Evolutionary conservation across 1,140 invertebrate species (phyloP), one percentile per base, ranked within the genome.

Genomic region (Euschistus heros): DNA sequence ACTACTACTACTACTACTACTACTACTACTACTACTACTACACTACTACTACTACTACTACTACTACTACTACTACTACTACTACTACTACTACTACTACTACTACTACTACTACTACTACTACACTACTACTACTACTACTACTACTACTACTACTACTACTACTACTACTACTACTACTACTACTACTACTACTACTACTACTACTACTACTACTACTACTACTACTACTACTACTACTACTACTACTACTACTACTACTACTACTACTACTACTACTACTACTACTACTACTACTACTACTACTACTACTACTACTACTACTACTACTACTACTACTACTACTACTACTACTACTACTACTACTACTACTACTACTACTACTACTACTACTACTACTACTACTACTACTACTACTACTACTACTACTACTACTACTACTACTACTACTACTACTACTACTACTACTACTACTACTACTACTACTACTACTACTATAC

Each of bases 21-120:
- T 60, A 60, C 24, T 60, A 60, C 24, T 46, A 44, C 46, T 46
- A 7, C 24, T 17, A n/a, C n/a, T n/a, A n/a, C n/a, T n/a, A n/a
- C n/a, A n/a, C n/a, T n/a, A n/a, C n/a, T n/a, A n/a, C n/a, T 64
- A 64, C 47, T 64, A 64, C 47, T 64, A 50, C 42, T 54, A 64
- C 63, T 64, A 54, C 8, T 54, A 54, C 44, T 64, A 50, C 42
- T 54, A 64, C 63, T 54, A 64, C 8, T 54, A 63, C 42, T 54
- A 64, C 20, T 54, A 54, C 8, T 22, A 59, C 20, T 64, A 52
- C 10, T 54, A 14, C 20, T 27, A 64, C 47, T 13, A 64, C 24
- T 54, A 27, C 44, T 14, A 54, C 47, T 17, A 55, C 44, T 55
- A 64, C 47, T 26, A n/a, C n/a, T n/a, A n/a, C n/a, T n/a, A n/a